Base-by-base conservation (phyloP, 2,113 vertebrate genomes). In the Herpetotheres cachinnans region DNA sequence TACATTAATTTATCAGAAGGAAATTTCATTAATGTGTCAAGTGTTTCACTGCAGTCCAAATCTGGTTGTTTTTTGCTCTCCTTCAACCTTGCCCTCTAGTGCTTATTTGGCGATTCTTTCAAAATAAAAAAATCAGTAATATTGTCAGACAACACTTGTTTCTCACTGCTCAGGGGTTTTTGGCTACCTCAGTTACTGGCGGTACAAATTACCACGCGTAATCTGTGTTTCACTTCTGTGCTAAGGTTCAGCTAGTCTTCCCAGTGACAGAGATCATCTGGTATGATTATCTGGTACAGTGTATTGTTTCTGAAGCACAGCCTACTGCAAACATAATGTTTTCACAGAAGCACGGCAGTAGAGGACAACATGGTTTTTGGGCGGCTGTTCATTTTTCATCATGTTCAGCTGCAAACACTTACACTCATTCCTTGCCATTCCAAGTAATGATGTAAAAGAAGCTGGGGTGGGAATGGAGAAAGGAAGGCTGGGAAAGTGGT, bases 381-480 rank as follows among this genome's bases (percentile, higher is more conserved):
- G 26, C 3, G 5, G 12, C 15, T 62, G 4, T 16, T 77, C 29
- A 4, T 10, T 84, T 84, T 56, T 40, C 24, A 40, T 10, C 26
- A 10, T 3, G 13, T 15, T 82, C 36, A 62, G 30, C 22, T 72
- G 49, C 49, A 83, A 80, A 73, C 9, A 24, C 21, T 65, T n/a
- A 24, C 7, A 5, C 0, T 0, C 10, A 6, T 44, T 58, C 26
- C 62, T 65, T 59, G 24, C 16, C 2, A 1, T 50, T 47, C 47
- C 54, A 61, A 20, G 34, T 40, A 52, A 44, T 1, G 7, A 1
- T 16, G 26, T 7, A 50, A 19, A 67, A 74, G 54, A 30, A 34
- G 0, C 13, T 19, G 17, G 12, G 17, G 27, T 1, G 4, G 19
- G n/a, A 29, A 40, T 2, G 13, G 26, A 56, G 14, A 54, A 30